Base-by-base conservation (phyloP, 2,888 invertebrate species). In the Drosophila demipolita region DNA sequence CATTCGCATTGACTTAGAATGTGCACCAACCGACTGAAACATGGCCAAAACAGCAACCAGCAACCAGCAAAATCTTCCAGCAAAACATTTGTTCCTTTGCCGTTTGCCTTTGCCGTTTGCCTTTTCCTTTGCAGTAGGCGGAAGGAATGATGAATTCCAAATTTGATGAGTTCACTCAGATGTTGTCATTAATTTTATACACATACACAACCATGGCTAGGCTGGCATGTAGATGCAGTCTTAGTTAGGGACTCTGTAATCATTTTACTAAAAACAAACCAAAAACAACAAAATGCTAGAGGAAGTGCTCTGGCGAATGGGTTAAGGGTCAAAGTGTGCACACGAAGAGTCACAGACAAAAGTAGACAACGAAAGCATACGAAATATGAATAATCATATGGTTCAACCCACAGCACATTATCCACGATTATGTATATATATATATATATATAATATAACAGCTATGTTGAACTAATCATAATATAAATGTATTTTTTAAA, bases 81-180 rank as follows among this genome's bases (percentile, higher is more conserved):
- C 26, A 50, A 50, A 50, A n/a, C 26, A 29, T 29, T 50, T 50
- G 50, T n/a, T 50, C 50, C 50, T 50, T 23, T 55, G 68, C 42
- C 58, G 12, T 38, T 45, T 61, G 32, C 36, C 54, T 53, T 50
- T 48, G n/a, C 36, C 35, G 38, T 45, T 61, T 35, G 23, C 59
- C 29, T 50, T 40, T 17, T 23, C 58, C 53, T 72, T 63, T 72
- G 87, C 87, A 87, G 87, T 90, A 90, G 89, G 90, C 90, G 87
- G 90, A 88, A 80, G 81, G 74, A 87, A 88, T 88, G 87, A 88
- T 88, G 89, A 88, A 88, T 88, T 88, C 90, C 89, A 75, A 89
- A 90, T 88, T 88, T 88, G 87, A 88, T 88, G 90, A 90, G 90
- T 88, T 88, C 87, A 88, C 90, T 90, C 90, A 88, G 87, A 84